Evolutionary conservation across 1,140 invertebrate genomes (phyloP).

Genomic region (Bombyx mori): ASM3026992v2 NC_085121.1:10923501-10924000

Average conservation of each 20-base stretch:
- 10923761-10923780: constrained; percentile 87
- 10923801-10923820: constrained; percentile 84
- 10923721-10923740: constrained; percentile 76
- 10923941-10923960: background rate
- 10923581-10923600: constrained; percentile 46
- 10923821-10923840: constrained; percentile 81
- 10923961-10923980: constrained; percentile 3
- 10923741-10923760: constrained; percentile 92
- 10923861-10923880: constrained; percentile 83
- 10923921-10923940: constrained; percentile 83
- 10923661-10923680: constrained; percentile 10
- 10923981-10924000: too few species aligned
- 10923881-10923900: constrained; percentile 87
- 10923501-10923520: too few species aligned
- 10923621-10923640: constrained; percentile 25
- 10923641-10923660: constrained; percentile 11
- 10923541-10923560: constrained; percentile 43
- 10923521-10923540: too few species aligned
- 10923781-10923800: constrained; percentile 95
- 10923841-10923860: constrained; percentile 86
- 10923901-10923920: constrained; percentile 83
- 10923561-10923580: constrained; percentile 21
- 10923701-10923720: constrained; percentile 57
- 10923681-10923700: constrained; percentile 55
- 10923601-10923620: constrained; percentile 43